These are phyloP conservation scores for Pampus argenteus DNA, from an alignment of 2,797 vertebrate species.

Conservation along the genomic window DNA sequence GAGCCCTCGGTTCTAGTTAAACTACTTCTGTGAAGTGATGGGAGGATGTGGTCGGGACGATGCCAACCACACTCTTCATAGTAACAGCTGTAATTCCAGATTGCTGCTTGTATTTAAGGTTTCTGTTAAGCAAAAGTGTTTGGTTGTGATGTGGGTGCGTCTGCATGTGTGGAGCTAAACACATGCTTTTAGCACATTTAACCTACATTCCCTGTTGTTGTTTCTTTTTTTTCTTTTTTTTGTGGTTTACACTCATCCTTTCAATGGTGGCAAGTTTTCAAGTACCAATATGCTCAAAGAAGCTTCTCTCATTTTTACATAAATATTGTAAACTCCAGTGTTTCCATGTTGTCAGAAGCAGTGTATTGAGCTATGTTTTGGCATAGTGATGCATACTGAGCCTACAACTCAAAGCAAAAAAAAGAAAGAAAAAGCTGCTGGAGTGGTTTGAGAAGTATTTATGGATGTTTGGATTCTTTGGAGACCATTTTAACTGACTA, in stretches of 20 bases:
- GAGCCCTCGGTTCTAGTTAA: slow-evolving; percentile 41
- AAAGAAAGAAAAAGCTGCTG: not conserved
- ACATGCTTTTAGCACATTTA: not conserved
- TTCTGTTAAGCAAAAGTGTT: slow-evolving; percentile 2
- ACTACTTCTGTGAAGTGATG: slow-evolving; percentile 48
- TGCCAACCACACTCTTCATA: slow-evolving; percentile 43
- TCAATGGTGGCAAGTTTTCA: no score
- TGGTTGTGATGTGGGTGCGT: not conserved
- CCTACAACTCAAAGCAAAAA: not conserved
- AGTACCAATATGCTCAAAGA: no score
- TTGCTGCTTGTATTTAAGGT: no score
- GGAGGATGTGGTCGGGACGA: slow-evolving; percentile 74
- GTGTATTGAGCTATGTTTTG: no score
- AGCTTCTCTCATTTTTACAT: no score
- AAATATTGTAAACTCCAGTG: no score
- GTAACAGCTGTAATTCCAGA: slow-evolving; percentile 50
- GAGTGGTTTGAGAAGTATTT: slow-evolving; percentile 8
- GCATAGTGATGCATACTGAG: no score
- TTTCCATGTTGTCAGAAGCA: no score
- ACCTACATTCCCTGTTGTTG: not conserved
- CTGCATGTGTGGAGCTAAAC: not conserved
- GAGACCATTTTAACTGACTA: slow-evolving; percentile 12
- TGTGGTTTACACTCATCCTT: no score
- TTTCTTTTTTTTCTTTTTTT: no score
- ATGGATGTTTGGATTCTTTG: slow-evolving; percentile 2